A percentile compares a stretch with the other conserved stretches of the same genome.
phyloP scores from a whole-genome alignment of 2,888 invertebrate species.

The Neoaliturus tenellus region DNA sequence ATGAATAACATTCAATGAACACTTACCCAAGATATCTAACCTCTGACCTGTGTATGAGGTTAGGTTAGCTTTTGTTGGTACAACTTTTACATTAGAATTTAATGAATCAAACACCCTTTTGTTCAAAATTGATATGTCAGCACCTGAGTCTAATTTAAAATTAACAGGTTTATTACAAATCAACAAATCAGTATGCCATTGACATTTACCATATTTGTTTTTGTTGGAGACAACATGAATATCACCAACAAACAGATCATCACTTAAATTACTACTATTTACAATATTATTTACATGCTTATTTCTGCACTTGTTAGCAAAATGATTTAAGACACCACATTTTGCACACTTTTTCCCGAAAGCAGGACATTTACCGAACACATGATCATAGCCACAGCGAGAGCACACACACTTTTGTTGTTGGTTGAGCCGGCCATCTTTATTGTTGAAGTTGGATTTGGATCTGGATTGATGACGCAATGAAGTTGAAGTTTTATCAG shows the following conservation, averaged over 20 bases:
- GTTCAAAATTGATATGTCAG: constrained; percentile 51
- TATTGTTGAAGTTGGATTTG: too few species aligned
- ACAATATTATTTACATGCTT: not conserved
- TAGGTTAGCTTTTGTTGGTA: not conserved
- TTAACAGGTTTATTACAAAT: constrained; percentile 11
- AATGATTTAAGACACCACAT: constrained; percentile 60
- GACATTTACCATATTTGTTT: constrained; percentile 5
- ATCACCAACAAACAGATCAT: not conserved
- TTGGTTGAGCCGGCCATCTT: not conserved
- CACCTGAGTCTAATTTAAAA: constrained; percentile 55
- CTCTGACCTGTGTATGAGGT: constrained; percentile 12
- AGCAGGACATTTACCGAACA: constrained; percentile 58
- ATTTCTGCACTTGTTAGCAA: constrained; percentile 35
- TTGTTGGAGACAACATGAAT: constrained; percentile 4
- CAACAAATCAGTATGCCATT: constrained; percentile 42
- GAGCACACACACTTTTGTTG: constrained; percentile 54
- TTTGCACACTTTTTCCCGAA: constrained; percentile 56
- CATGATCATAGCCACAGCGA: constrained; percentile 59
- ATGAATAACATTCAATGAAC: not conserved
- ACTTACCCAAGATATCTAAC: not conserved
- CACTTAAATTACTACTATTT: not conserved
- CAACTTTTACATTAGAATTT: not conserved
- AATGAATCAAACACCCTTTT: constrained; percentile 31
- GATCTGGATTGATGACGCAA: not conserved
- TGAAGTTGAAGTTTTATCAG: not conserved